Evolutionary conservation across 2,113 vertebrate genomes (phyloP), one percentile per base, ranked within the genome.

Genomic region (Coryphaenoides rupestris): DNA sequence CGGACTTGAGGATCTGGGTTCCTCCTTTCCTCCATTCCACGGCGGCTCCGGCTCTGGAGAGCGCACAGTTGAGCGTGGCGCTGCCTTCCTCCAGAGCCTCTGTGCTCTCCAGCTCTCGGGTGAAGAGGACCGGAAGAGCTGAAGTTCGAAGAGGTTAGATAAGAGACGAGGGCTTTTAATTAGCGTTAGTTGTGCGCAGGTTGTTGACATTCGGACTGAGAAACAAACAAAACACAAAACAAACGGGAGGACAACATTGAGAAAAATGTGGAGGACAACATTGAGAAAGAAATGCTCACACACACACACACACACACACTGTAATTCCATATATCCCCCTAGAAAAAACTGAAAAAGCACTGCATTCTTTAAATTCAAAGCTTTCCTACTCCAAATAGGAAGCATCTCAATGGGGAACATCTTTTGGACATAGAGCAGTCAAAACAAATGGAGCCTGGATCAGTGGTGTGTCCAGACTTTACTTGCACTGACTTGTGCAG

Each of bases 1-100:
- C 85, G 3, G 58, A 10, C 0, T 19, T 83, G 28, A 98, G 87
- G 9, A 83, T 33, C 60, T 84, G 70, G 55, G 55, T 60, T 58
- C 70, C 86, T 9, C 70, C 86, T 9, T 82, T 92, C 70, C 78
- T 91, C 95, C 95, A 98, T 47, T 90, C 88, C 54, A 95, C 90
- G 0, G 89, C 80, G 0, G 86, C 68, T 0, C 80, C 91, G n/a
- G 91, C 73, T 9, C 93, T 93, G 4, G 92, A 95, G 57, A 97
- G 89, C 70, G 90, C 69, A 49, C 95, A 96, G 21, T 56, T 84
- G 63, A 96, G 74, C 0, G 83, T 91, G 52, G 91, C 81, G 62
- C 73, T 78, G 19, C 72, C 83, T 13, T 88, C 92, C 62, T 94
- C 92, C 56, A 89, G 87, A 28, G 75, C 79, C 55, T 92, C 88